Evolutionary conservation across 2,888 invertebrate species (phyloP), one percentile per base, ranked within the genome.

Genomic region (Branchellion lobata): DNA sequence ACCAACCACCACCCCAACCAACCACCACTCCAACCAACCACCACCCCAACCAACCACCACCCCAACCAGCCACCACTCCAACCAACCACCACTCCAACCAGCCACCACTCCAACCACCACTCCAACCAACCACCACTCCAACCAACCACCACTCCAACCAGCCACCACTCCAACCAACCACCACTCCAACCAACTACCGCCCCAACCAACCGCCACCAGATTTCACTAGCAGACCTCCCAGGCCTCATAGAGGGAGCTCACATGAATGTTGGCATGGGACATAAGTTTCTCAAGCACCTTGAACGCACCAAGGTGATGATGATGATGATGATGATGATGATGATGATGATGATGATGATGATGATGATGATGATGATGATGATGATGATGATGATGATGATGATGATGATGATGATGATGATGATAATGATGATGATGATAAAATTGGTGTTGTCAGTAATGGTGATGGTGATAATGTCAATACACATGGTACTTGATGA

Each of bases 211-310:
- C n/a, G n/a, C n/a, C 71, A 72, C 18, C 81, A 88, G 87, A 94
- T 98, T 81, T 92, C 93, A 0, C 90, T 97, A 83, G 96, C 97
- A 0, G 98, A 98, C 89, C 90, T 98, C 73, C 98, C 98, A 0
- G 97, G 98, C 0, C 90, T 98, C 1, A 95, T 98, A 83, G 97
- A 98, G 89, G 97, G 96, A 14, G 96, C 97, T 1, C 95, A 96
- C 86, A 89, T 90, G 0, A 95, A 96, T 88, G 89, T 92, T 84
- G 89, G 89, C 18, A 86, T 89, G 85, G 89, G 89, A 2, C 94
- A 95, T 86, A 91, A 91, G 83, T 97, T 97, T 87, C 89, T 97
- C 21, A 95, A 94, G 85, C 98, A 98, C 88, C 91, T 96, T 0
- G 95, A 96, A 87, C 90, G 97, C 83, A 96, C 96, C 5, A 94